These are phyloP conservation scores for Gymnogyps californianus DNA, from an alignment of 2,113 vertebrate species.

Conservation along the genomic window DNA sequence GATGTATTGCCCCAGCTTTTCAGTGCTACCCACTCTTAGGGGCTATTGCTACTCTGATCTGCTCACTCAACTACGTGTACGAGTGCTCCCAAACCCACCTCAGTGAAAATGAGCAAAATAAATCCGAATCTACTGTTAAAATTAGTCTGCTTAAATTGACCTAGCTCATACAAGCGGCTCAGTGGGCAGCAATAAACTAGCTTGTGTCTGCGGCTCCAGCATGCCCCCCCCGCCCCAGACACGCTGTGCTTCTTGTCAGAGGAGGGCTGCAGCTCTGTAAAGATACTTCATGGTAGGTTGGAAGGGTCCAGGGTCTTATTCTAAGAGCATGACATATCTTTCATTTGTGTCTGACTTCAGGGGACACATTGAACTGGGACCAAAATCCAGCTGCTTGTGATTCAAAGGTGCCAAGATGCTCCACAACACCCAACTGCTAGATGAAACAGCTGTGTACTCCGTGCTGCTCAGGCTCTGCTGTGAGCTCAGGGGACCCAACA, in stretches of 20 bases:
- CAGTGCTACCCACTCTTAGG: not conserved
- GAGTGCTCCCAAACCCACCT: not conserved
- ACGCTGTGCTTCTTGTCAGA: rapidly evolving
- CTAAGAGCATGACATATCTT: not conserved
- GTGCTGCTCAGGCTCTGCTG: not conserved
- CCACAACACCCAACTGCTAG: not conserved
- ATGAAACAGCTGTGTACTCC: not conserved
- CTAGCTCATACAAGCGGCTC: not conserved
- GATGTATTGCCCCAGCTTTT: not conserved
- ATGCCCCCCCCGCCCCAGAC: not conserved
- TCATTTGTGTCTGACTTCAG: not conserved
- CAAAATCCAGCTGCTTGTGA: not conserved
- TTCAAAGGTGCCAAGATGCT: not conserved
- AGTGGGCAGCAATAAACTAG: not conserved
- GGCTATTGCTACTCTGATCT: not conserved
- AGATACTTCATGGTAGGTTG: not conserved
- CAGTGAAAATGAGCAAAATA: not conserved
- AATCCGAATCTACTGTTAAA: not conserved
- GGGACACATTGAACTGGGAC: not conserved
- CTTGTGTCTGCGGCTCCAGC: not conserved
- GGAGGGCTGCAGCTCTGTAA: not conserved
- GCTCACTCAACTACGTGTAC: not conserved
- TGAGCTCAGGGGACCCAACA: not conserved
- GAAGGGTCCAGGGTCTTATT: not conserved
- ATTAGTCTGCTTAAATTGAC: not conserved